Evolutionary conservation across 1,140 invertebrate genomes (phyloP).

Genomic region (Drosophila watanabei): DNA sequence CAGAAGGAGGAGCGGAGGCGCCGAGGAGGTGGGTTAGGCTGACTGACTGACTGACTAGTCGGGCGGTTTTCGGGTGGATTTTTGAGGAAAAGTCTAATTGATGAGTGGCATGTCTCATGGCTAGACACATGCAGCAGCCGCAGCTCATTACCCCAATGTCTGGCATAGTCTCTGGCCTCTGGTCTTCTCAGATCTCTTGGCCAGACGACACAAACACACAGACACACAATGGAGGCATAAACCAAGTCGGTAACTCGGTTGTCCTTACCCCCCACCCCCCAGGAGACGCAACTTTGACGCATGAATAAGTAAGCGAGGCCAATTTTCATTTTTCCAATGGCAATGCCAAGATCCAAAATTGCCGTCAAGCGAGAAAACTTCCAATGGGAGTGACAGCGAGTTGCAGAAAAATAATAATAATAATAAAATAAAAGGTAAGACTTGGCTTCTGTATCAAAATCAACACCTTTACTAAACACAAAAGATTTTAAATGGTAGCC

Average conservation of each 20-base stretch:
- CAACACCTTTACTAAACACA: conserved; percentile 1
- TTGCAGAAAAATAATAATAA: neutral
- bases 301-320: conserved; percentile 71
- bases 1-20: neutral
- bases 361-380: conserved; percentile 11
- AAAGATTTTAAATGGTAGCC: neutral
- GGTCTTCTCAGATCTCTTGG: conserved; percentile 39
- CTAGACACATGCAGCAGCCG: conserved; percentile 61
- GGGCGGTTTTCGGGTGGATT: conserved; percentile 50
- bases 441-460: neutral
- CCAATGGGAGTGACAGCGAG: conserved; percentile 9
- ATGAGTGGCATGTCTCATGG: conserved; percentile 57
- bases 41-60: conserved; percentile 18
- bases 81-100: conserved; percentile 75
- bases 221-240: conserved; percentile 50
- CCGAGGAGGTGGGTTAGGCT: conserved; percentile 2
- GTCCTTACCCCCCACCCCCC: conserved; percentile 30
- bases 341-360: conserved; percentile 34
- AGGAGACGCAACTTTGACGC: conserved; percentile 54
- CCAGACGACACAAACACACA: conserved; percentile 19
- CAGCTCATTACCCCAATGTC: conserved; percentile 51
- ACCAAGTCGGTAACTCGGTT: conserved; percentile 15
- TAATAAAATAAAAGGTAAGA: neutral
- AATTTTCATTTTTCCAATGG: conserved; percentile 63
- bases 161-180: conserved; percentile 18